These are phyloP conservation scores for Notechis scutatus DNA, from an alignment of 2,113 vertebrate genomes.

Conservation along the genomic window DNA sequence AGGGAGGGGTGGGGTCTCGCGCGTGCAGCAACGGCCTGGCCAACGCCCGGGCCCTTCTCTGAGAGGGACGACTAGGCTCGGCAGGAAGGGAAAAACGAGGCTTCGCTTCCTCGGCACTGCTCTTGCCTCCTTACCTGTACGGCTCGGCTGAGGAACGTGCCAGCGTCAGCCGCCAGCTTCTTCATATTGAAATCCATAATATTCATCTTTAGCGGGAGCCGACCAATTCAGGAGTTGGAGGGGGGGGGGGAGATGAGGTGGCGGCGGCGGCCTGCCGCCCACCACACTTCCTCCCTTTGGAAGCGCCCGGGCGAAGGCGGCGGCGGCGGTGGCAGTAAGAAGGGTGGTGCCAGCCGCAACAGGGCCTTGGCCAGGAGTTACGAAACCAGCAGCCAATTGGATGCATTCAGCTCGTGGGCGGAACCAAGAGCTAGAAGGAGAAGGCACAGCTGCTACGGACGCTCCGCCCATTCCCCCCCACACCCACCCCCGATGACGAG, in stretches of 20 bases:
- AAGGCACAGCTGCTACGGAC: neutral
- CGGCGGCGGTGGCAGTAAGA: too few species aligned
- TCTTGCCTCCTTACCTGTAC: constrained; percentile 79
- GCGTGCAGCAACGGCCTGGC: neutral
- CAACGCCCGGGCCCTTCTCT: neutral
- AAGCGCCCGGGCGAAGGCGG: constrained; percentile 6
- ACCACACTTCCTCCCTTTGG: neutral
- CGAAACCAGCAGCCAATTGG: constrained; percentile 7
- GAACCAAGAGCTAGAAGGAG: neutral
- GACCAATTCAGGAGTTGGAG: neutral
- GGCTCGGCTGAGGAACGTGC: constrained; percentile 91
- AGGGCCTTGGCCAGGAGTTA: neutral
- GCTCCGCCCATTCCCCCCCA: neutral
- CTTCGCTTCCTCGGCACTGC: neutral
- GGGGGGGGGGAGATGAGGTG: neutral
- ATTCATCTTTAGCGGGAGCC: constrained; percentile 48
- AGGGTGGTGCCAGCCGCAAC: neutral
- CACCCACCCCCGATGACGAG: neutral
- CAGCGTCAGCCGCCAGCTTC: constrained; percentile 90
- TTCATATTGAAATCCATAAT: constrained; percentile 95
- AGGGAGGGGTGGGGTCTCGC: neutral
- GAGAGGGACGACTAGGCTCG: neutral
- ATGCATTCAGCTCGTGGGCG: neutral
- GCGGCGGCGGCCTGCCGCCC: neutral
- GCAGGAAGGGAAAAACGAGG: neutral